phyloP scores from a whole-genome alignment of 2,113 vertebrate species.

The Castor canadensis region DNA sequence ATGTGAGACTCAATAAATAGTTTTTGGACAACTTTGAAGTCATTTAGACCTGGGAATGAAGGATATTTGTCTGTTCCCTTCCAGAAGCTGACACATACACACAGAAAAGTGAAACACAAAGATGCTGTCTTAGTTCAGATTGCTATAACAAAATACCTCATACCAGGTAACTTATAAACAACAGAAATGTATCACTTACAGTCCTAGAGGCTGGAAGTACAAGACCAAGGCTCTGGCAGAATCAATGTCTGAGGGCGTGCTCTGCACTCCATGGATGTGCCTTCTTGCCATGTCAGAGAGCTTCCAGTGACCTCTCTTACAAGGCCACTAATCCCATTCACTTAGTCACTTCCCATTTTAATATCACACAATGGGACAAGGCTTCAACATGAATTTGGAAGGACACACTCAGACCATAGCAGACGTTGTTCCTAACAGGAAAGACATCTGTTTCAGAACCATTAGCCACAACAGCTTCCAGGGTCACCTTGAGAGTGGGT shows the following conservation, averaged over 20 bases:
- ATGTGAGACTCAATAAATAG: rapidly evolving
- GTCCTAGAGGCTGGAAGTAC: not conserved
- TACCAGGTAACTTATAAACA: not conserved
- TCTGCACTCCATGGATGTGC: not conserved
- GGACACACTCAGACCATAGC: not conserved
- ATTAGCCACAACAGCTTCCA: not conserved
- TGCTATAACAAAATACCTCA: not conserved
- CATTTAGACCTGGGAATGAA: not conserved
- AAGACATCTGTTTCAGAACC: not conserved
- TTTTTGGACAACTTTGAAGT: not conserved
- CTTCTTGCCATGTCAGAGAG: not conserved
- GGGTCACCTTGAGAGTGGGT: rapidly evolving
- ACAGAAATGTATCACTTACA: not conserved
- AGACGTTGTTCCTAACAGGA: not conserved
- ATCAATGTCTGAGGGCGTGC: not conserved
- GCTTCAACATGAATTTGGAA: not conserved
- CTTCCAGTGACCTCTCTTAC: not conserved
- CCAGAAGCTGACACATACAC: no score
- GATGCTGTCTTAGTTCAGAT: not conserved
- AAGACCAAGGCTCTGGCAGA: not conserved
- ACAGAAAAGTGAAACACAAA: no score
- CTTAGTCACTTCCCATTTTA: not conserved
- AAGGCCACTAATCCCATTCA: not conserved
- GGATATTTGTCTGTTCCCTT: not conserved
- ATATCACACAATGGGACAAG: no score